A percentile compares a stretch with the other conserved stretches of the same genome.
phyloP scores from a whole-genome alignment of 2,113 vertebrate genomes.

The Stigmatopora nigra region DNA sequence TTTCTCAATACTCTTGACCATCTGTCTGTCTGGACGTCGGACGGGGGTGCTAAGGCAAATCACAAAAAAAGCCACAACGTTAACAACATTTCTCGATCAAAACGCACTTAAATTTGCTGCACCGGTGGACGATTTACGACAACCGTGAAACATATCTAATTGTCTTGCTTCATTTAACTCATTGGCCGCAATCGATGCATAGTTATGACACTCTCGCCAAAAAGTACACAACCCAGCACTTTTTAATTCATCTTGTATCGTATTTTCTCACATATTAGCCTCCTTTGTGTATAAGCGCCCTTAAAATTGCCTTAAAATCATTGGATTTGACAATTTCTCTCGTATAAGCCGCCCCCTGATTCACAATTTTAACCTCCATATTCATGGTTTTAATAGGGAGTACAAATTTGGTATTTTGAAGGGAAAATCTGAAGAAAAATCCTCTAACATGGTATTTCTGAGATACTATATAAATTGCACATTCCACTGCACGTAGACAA shows the following conservation, averaged over 20 bases:
- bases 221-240: background rate
- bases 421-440: too few relatives aligned
- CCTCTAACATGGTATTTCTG: too few relatives aligned
- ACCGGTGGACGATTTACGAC: conserved; percentile 78
- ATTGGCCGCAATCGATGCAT: conserved; percentile 67
- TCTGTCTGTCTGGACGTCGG: background rate
- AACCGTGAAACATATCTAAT: conserved; percentile 80
- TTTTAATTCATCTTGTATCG: background rate
- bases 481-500: too few relatives aligned
- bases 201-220: background rate
- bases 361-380: too few relatives aligned
- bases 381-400: too few relatives aligned
- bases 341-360: too few relatives aligned
- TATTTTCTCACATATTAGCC: too few relatives aligned
- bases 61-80: conserved; percentile 13
- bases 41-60: conserved; percentile 19
- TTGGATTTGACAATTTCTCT: too few relatives aligned
- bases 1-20: conserved; percentile 10
- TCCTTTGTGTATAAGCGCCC: too few relatives aligned
- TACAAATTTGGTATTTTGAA: too few relatives aligned
- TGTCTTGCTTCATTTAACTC: conserved; percentile 78
- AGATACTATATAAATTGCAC: too few relatives aligned
- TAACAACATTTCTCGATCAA: conserved; percentile 69
- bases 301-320: too few relatives aligned
- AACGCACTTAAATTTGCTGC: conserved; percentile 80